These are phyloP conservation scores for Chloromyia formosa DNA, from an alignment of 2,888 invertebrate genomes.

Conservation along the genomic window DNA sequence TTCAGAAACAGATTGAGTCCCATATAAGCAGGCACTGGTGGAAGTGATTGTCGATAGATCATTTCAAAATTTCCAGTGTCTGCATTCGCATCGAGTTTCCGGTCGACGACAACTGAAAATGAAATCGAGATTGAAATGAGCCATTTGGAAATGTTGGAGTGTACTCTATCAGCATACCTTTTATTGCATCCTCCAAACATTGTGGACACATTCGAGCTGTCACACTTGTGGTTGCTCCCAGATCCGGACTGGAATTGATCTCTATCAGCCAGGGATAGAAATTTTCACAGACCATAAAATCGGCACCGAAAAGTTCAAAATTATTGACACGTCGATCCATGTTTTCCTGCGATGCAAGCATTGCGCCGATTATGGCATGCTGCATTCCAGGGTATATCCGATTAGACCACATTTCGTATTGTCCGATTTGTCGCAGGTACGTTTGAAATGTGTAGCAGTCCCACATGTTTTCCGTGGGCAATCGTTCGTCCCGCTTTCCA, in stretches of 20 bases:
- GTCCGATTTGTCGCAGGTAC: constrained; percentile 73
- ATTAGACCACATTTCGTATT: constrained; percentile 81
- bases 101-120: constrained; percentile 79
- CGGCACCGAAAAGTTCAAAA: constrained; percentile 94
- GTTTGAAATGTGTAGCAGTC: constrained; percentile 82
- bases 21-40: constrained; percentile 82
- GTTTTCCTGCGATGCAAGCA: constrained; percentile 86
- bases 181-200: constrained; percentile 88
- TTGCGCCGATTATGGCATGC: constrained; percentile 77
- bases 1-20: constrained; percentile 66
- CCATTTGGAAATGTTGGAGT: no score
- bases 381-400: constrained; percentile 90
- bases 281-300: constrained; percentile 91
- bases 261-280: constrained; percentile 93
- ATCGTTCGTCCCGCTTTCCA: constrained; percentile 74
- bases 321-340: constrained; percentile 83
- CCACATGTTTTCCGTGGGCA: constrained; percentile 97
- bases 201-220: constrained; percentile 87
- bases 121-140: not conserved
- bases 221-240: constrained; percentile 89
- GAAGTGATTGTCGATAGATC: constrained; percentile 79
- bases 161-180: constrained; percentile 75
- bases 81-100: constrained; percentile 74
- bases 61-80: constrained; percentile 84
- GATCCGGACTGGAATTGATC: constrained; percentile 92